These are phyloP conservation scores for Phylloscopus trochilus DNA, from an alignment of 2,113 vertebrate species.

Conservation along the genomic window DNA sequence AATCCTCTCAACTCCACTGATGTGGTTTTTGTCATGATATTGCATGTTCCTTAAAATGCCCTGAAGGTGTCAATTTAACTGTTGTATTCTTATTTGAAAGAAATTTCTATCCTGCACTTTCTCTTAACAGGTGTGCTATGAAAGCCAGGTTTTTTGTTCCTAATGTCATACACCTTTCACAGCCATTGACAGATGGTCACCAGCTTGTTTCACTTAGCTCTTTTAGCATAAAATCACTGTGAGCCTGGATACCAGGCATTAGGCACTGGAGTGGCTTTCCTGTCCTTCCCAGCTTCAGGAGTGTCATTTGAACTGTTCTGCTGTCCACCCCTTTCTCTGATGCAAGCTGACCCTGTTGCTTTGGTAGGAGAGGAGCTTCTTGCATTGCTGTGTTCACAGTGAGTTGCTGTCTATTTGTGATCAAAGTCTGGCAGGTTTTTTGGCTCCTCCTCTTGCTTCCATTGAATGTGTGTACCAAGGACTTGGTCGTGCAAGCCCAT, in stretches of 20 bases:
- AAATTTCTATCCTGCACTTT: not conserved
- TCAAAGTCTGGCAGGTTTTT: not conserved
- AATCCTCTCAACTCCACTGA: not conserved
- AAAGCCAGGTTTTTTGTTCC: not conserved
- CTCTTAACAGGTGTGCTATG: not conserved
- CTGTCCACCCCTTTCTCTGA: not conserved
- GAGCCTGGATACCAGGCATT: not conserved
- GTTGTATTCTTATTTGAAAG: not conserved
- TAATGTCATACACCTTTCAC: not conserved
- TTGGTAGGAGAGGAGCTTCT: not conserved
- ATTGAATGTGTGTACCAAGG: not conserved
- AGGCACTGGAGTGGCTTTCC: not conserved
- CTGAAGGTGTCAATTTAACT: not conserved
- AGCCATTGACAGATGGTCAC: not conserved
- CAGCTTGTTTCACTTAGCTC: not conserved
- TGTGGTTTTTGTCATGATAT: not conserved
- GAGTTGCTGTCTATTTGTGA: not conserved
- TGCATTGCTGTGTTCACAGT: not conserved
- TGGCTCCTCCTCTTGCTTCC: not conserved
- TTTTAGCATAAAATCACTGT: not conserved
- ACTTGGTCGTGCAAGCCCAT: not conserved
- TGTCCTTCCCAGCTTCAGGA: not conserved
- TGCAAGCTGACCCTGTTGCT: not conserved
- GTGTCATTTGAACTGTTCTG: fast-evolving
- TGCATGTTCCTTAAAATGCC: not conserved